Conservation (phyloP, 2,113 vertebrate genomes). For the Physeter macrocephalus region DNA sequence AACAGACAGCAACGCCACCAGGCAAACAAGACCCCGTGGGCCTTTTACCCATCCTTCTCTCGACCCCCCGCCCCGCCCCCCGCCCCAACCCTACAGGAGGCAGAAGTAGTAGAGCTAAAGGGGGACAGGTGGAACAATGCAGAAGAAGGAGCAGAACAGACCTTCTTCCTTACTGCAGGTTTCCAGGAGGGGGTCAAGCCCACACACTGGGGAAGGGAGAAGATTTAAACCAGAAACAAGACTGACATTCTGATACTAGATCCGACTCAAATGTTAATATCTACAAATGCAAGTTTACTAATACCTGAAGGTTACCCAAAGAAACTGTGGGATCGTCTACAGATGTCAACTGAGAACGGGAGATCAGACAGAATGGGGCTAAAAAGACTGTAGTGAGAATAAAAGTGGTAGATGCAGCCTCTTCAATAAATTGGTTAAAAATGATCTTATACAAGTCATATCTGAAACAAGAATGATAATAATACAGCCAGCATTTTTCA, state of each 20-base stretch:
- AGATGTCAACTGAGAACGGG: neutral
- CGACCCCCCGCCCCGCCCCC: rapidly evolving
- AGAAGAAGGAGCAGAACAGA: neutral
- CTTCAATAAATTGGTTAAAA: neutral
- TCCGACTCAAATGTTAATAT: neutral
- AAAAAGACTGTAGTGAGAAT: neutral
- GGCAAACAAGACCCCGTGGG: neutral
- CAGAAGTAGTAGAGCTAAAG: neutral
- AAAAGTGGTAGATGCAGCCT: neutral
- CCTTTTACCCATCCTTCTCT: neutral
- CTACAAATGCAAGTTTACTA: neutral
- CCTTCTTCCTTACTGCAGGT: neutral
- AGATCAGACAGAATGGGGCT: neutral
- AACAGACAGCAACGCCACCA: neutral
- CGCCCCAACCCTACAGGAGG: neutral
- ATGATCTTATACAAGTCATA: neutral
- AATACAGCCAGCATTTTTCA: neutral
- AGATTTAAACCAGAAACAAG: neutral
- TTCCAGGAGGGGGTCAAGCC: neutral
- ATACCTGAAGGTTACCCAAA: neutral
- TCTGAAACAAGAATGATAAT: neutral
- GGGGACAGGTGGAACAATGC: neutral
- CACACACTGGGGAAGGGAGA: neutral
- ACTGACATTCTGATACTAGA: neutral
- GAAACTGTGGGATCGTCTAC: neutral